Conservation (phyloP, 2,888 invertebrate species). For the Polyommatus icarus region DNA sequence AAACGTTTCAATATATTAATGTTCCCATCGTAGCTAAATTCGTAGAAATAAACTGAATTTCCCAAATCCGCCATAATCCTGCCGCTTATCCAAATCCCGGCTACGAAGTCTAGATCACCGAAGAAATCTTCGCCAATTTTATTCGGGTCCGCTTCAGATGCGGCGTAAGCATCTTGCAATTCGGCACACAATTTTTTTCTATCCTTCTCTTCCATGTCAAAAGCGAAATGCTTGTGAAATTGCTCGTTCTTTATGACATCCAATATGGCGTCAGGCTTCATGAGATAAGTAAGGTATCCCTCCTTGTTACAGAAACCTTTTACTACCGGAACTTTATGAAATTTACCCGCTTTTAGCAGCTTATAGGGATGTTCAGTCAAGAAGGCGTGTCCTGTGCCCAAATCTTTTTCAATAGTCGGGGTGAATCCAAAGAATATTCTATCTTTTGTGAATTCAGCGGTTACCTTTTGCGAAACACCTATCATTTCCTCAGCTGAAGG, state of each 20-base stretch:
- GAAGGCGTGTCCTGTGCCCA: slow-evolving; percentile 49
- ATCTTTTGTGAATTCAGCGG: slow-evolving; percentile 41
- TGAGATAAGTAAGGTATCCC: slow-evolving; percentile 56
- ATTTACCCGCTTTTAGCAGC: slow-evolving; percentile 57
- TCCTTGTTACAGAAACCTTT: slow-evolving; percentile 74
- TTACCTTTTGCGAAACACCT: slow-evolving; percentile 41
- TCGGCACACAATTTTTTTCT: slow-evolving; percentile 41
- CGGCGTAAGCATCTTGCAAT: slow-evolving; percentile 42
- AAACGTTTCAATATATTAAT: slow-evolving; percentile 46
- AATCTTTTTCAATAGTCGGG: slow-evolving; percentile 57
- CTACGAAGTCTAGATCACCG: slow-evolving; percentile 52
- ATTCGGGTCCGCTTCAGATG: slow-evolving; percentile 43
- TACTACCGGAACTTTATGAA: slow-evolving; percentile 64
- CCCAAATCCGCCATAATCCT: slow-evolving; percentile 44
- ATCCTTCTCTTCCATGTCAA: slow-evolving; percentile 44
- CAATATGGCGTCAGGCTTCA: slow-evolving; percentile 46
- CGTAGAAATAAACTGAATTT: slow-evolving; percentile 51
- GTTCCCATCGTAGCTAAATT: slow-evolving; percentile 54
- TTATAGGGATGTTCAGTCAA: slow-evolving; percentile 58
- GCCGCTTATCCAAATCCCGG: slow-evolving; percentile 50
- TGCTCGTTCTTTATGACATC: slow-evolving; percentile 47
- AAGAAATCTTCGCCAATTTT: slow-evolving; percentile 52
- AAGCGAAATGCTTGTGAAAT: slow-evolving; percentile 47
- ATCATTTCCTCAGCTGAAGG: slow-evolving; percentile 42
- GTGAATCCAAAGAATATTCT: slow-evolving; percentile 53